Conservation (phyloP, 2,888 invertebrate species). For the Lepidochitona cinerea region DNA sequence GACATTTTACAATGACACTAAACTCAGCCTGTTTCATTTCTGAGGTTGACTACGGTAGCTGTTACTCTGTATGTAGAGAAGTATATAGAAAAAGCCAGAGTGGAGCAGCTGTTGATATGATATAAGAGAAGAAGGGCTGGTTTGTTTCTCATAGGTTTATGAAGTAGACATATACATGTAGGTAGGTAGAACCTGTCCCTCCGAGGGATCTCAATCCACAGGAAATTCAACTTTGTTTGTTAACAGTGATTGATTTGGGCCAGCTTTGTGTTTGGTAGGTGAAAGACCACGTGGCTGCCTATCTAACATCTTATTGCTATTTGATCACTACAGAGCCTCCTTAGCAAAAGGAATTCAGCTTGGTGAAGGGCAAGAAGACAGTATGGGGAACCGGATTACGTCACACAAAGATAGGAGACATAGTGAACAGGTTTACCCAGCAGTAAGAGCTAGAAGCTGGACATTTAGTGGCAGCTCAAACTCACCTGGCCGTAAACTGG, state of each 20-base stretch:
- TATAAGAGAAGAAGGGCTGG: not conserved
- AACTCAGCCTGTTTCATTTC: too few relatives aligned
- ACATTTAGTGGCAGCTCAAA: not conserved
- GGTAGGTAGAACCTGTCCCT: too few relatives aligned
- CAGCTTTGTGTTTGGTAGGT: not conserved
- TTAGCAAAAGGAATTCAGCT: not conserved
- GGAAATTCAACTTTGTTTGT: conserved; percentile 1
- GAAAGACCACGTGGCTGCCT: not conserved
- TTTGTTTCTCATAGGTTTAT: not conserved
- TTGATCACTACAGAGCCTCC: not conserved
- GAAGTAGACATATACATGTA: too few relatives aligned
- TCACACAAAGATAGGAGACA: conserved; percentile 5
- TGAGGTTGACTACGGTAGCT: too few relatives aligned
- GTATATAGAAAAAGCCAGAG: too few relatives aligned
- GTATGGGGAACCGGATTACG: conserved; percentile 1
- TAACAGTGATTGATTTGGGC: not conserved
- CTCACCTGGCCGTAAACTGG: not conserved
- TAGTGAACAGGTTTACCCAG: not conserved
- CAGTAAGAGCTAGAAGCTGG: not conserved
- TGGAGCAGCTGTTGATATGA: not conserved
- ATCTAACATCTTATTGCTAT: not conserved
- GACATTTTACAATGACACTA: too few relatives aligned
- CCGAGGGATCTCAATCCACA: too few relatives aligned
- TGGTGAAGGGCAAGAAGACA: not conserved
- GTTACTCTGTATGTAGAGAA: too few relatives aligned